Conservation (phyloP, 2,113 vertebrate genomes). For the Zosterops japonicus region DNA sequence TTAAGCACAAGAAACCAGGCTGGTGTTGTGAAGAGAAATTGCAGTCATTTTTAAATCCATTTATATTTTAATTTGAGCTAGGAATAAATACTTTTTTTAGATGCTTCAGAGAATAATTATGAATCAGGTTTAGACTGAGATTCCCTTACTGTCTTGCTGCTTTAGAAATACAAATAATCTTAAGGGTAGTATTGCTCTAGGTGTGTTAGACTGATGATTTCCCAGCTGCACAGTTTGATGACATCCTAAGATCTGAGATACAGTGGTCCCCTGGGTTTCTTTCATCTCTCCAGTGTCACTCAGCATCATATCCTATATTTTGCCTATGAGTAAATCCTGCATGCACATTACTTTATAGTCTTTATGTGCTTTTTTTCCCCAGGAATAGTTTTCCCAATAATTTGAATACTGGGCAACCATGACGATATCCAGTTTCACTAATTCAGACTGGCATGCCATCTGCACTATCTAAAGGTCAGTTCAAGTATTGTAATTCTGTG, state of each 20-base stretch:
- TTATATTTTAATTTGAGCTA: not conserved
- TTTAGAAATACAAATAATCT: not conserved
- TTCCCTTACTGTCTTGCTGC: not conserved
- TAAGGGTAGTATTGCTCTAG: not conserved
- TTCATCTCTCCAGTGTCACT: not conserved
- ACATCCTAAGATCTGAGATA: not conserved
- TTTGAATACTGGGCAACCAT: not conserved
- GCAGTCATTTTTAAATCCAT: not conserved
- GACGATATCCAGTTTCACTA: not conserved
- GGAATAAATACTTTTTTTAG: not conserved
- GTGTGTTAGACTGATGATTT: not conserved
- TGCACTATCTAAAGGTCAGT: not conserved
- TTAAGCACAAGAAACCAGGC: not conserved
- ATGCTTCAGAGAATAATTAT: not conserved
- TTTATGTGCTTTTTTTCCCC: not conserved
- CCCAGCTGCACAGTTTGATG: not conserved
- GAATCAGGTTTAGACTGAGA: not conserved
- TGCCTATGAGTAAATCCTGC: not conserved
- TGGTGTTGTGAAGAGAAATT: not conserved
- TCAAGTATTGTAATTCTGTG: not conserved
- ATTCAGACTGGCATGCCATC: conserved; percentile 18
- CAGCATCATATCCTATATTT: not conserved
- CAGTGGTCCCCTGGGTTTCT: not conserved
- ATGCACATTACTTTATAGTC: accelerated
- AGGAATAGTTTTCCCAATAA: not conserved